These are phyloP conservation scores for Suricata suricatta DNA, from an alignment of 2,113 vertebrate species.

Conservation along the genomic window DNA sequence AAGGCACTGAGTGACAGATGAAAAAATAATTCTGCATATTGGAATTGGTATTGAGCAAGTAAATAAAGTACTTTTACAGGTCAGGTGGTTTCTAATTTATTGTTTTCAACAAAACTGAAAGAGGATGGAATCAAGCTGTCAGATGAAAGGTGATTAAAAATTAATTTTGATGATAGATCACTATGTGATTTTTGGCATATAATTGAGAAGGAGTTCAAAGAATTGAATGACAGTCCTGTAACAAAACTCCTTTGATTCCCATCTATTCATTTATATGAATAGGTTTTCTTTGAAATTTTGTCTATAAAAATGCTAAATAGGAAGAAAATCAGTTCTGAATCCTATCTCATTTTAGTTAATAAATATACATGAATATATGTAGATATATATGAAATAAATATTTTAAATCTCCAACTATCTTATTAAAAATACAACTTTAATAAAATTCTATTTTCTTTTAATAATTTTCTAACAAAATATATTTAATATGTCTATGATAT, in stretches of 20 bases:
- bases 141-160: background rate
- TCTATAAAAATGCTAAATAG: background rate
- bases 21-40: background rate
- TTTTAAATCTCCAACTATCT: background rate
- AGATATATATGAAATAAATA: background rate
- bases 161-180: background rate
- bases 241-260: background rate
- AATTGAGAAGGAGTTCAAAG: background rate
- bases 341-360: background rate
- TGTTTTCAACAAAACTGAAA: background rate
- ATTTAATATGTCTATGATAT: background rate
- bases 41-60: background rate
- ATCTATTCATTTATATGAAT: background rate
- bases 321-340: slow-evolving; percentile 6
- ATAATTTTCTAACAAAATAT: background rate
- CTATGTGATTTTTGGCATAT: background rate
- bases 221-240: background rate
- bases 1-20: background rate
- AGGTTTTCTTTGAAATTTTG: background rate
- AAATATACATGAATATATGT: background rate
- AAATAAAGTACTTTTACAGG: background rate
- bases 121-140: background rate
- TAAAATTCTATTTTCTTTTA: slow-evolving; percentile 5
- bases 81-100: background rate
- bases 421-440: background rate